Evolutionary conservation across 1,140 invertebrate genomes (phyloP).

Genomic region (Micrasema minimum): DNA sequence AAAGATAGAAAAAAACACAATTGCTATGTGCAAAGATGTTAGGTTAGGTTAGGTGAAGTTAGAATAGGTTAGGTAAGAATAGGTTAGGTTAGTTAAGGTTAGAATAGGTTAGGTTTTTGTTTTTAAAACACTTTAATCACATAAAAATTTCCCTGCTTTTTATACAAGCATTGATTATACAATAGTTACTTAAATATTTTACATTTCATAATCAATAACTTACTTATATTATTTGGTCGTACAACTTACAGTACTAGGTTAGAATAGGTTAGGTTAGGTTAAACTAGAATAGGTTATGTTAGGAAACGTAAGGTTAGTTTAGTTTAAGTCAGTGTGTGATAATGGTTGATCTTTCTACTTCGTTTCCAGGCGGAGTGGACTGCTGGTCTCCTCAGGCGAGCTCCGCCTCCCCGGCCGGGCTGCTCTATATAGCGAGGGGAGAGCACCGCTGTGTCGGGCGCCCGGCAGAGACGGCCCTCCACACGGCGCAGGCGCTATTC

Average conservation of each 20-base stretch:
- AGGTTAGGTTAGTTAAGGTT: too few species aligned
- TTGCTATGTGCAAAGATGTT: too few species aligned
- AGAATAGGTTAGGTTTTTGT: too few species aligned
- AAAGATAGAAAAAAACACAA: too few species aligned
- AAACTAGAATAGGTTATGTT: background rate
- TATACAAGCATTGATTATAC: too few species aligned
- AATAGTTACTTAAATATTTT: too few species aligned
- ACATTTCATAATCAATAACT: too few species aligned
- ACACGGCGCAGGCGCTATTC: background rate
- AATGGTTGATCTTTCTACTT: background rate
- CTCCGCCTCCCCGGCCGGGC: slow-evolving; percentile 1
- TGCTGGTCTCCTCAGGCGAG: slow-evolving; percentile 41
- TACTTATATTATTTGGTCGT: background rate
- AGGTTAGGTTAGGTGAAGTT: too few species aligned
- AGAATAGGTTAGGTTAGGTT: background rate
- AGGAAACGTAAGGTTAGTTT: background rate
- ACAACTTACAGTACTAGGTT: background rate
- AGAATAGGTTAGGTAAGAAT: too few species aligned
- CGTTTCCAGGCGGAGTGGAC: slow-evolving; percentile 38
- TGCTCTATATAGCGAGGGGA: slow-evolving; percentile 13
- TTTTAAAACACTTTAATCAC: too few species aligned
- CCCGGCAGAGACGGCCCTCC: background rate
- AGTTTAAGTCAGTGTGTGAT: background rate
- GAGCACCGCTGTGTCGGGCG: slow-evolving; percentile 32
- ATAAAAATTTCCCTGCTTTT: too few species aligned